phyloP scores from a whole-genome alignment of 64 coral and sea anemone genomes.

The Orbicella faveolata region DNA sequence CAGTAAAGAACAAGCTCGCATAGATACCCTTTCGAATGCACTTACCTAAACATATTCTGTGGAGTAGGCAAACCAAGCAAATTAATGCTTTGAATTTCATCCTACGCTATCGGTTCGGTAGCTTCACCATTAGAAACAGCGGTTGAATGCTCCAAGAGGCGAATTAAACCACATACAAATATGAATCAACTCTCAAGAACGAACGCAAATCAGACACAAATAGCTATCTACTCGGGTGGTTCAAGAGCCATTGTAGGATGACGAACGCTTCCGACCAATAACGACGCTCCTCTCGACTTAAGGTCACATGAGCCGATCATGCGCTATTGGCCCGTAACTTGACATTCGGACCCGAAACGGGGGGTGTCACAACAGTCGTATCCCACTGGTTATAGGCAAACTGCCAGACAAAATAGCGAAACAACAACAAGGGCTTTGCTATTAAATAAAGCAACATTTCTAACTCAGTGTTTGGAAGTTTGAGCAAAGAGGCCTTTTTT shows the following conservation, averaged over 20 bases:
- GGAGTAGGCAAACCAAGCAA: conserved; percentile 38
- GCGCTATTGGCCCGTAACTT: background rate
- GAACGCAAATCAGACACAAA: background rate
- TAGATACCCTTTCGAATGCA: conserved; percentile 22
- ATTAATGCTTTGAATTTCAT: conserved; percentile 57
- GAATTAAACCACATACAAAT: conserved; percentile 26
- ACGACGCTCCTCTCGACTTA: conserved; percentile 1
- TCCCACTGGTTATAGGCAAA: background rate
- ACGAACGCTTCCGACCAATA: conserved; percentile 41
- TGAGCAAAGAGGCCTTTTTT: conserved; percentile 33
- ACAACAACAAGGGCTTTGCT: background rate
- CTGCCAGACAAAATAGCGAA: conserved; percentile 23
- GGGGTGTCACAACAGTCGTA: background rate
- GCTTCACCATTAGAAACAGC: conserved; percentile 42
- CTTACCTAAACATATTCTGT: conserved; percentile 41
- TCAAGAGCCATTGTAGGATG: conserved; percentile 2
- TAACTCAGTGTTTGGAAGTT: background rate
- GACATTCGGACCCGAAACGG: background rate
- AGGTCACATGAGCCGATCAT: conserved; percentile 28
- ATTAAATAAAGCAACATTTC: background rate
- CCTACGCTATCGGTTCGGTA: conserved; percentile 54
- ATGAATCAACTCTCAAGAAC: background rate
- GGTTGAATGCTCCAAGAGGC: conserved; percentile 15
- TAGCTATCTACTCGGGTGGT: background rate
- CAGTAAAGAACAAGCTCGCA: conserved; percentile 12